phyloP scores from a whole-genome alignment of 2,888 invertebrate genomes.

The Pyrrhosoma nymphula region DNA sequence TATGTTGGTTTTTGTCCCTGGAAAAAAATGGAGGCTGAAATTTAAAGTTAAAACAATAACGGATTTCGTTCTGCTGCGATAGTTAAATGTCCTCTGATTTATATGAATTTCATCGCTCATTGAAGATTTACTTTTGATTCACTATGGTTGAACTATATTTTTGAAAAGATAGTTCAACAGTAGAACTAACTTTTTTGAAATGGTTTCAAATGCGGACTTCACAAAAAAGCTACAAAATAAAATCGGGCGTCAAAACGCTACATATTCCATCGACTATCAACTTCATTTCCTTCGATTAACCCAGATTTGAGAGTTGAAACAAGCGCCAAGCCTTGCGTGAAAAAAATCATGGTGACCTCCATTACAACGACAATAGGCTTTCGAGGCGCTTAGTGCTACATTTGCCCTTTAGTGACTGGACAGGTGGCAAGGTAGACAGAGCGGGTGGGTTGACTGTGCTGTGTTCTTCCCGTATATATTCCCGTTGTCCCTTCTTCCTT shows the following conservation, averaged over 20 bases:
- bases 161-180: no score
- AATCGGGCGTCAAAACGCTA: not conserved
- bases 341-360: constrained; percentile 18
- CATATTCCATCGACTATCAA: not conserved
- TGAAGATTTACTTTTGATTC: no score
- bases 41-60: no score
- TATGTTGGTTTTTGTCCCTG: no score
- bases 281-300: constrained; percentile 11
- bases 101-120: no score
- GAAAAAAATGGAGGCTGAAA: no score
- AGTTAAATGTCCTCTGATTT: no score
- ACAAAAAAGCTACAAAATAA: not conserved
- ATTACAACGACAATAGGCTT: constrained; percentile 23
- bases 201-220: not conserved
- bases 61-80: no score
- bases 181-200: no score
- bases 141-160: no score
- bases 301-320: not conserved
- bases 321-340: constrained; percentile 8
- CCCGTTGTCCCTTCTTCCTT: not conserved
- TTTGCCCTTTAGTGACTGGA: constrained; percentile 45
- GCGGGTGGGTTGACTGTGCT: not conserved
- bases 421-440: not conserved
- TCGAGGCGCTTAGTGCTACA: not conserved
- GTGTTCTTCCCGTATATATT: not conserved